These are phyloP conservation scores for Gadopsis bispinosus DNA, from an alignment of 2,797 vertebrate species.

Conservation along the genomic window DNA sequence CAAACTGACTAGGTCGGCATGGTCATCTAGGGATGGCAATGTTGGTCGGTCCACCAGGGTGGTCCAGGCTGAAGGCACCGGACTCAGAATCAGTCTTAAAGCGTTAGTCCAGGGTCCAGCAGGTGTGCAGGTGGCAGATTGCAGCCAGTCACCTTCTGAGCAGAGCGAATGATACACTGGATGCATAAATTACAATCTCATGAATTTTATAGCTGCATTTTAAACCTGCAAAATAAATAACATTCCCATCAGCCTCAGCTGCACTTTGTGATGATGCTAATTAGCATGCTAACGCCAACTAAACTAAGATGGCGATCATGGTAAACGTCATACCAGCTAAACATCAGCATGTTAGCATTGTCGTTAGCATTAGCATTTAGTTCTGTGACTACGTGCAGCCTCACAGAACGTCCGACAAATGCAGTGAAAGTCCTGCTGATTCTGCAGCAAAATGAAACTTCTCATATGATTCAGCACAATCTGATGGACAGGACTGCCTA, in stretches of 20 bases:
- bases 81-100: no score
- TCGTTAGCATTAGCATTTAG: neutral
- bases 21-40: no score
- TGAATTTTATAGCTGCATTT: no score
- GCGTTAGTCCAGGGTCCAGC: no score
- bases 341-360: neutral
- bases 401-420: neutral
- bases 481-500: neutral
- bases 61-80: neutral
- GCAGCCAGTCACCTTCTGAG: no score
- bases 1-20: neutral
- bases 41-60: neutral
- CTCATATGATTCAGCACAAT: neutral
- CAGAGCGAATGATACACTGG: no score
- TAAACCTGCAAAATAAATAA: no score
- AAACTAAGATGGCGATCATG: neutral
- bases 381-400: neutral
- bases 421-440: neutral
- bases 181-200: no score
- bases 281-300: neutral
- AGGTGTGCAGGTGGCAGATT: no score
- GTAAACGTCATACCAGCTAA: neutral
- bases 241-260: neutral
- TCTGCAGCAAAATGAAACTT: neutral
- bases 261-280: neutral